A percentile compares a stretch with the other conserved stretches of the same genome.
phyloP scores from a whole-genome alignment of 2,113 vertebrate species.

The Phocoena phocoena region DNA sequence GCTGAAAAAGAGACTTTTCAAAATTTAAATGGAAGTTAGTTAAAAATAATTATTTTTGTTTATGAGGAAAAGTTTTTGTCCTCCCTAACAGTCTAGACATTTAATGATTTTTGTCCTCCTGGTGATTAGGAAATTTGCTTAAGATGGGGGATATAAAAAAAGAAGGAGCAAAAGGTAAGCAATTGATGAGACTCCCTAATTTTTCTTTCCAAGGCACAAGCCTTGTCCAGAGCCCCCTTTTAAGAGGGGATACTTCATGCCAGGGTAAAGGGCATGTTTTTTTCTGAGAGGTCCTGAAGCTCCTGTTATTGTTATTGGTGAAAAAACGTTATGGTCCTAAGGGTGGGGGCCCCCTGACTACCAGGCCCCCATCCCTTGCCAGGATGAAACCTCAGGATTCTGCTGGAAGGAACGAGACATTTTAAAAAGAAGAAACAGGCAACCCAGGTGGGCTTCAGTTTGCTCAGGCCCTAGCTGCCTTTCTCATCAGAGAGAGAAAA shows the following conservation, averaged over 20 bases:
- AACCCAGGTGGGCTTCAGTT: not conserved
- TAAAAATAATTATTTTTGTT: conserved; percentile 10
- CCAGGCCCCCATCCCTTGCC: not conserved
- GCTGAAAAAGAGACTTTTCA: not conserved
- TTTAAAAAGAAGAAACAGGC: not conserved
- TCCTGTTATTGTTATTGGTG: not conserved
- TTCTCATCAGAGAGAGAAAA: not conserved
- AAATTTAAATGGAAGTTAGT: not conserved
- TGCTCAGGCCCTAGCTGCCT: not conserved
- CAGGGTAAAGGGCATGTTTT: not conserved
- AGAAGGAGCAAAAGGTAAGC: not conserved
- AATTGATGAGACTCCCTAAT: not conserved
- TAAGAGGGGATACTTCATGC: not conserved
- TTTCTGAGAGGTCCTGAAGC: not conserved
- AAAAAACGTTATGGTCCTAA: not conserved
- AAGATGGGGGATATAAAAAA: not conserved
- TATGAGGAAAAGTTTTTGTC: conserved; percentile 23
- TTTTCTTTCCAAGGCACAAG: not conserved
- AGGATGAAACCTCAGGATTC: not conserved
- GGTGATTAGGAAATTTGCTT: conserved; percentile 31
- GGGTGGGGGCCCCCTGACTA: not conserved
- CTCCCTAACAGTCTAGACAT: not conserved
- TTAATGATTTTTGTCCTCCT: conserved; percentile 31
- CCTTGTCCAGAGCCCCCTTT: not conserved
- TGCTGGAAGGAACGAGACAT: not conserved